Base-by-base conservation (phyloP, 2,888 invertebrate species). In the Scotopteryx bipunctaria region DNA sequence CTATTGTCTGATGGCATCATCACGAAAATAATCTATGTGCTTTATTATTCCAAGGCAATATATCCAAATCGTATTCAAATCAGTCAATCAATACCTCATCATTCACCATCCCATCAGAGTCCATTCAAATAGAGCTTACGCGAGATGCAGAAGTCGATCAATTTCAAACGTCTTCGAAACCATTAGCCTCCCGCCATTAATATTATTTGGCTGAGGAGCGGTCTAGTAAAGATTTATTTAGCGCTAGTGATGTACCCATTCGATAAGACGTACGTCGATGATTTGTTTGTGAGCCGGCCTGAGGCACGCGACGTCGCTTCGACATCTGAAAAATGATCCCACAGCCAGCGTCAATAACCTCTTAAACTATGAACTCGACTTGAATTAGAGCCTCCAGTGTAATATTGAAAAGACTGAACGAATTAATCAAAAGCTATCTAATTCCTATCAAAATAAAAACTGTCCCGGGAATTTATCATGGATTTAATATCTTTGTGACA, bases 191-290 rank as follows among this genome's bases (percentile, higher is more conserved):
- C 74, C 60, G 69, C 76, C 75, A 81, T 82, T 79, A 81, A 82
- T 83, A 79, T 80, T 78, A 78, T 83, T 83, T 76, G 78, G 80
- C 77, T 73, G 72, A 70, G 70, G 71, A 71, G 72, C 64, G 64
- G 73, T 70, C 67, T 64, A 62, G 71, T 72, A 78, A 79, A 79
- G 77, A 86, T 86, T 81, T 83, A 83, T 84, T 81, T 81, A 80
- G 77, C 71, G 72, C 67, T 81, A 82, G 81, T 80, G 88, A 88
- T 88, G 87, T 81, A 60, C 82, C 65, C 76, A 64, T 81, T 86
- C 78, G 87, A 87, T 88, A 87, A 81, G 69, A 67, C 63, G 64
- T 64, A 66, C 66, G 69, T 76, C 80, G 81, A 84, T 83, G 85
- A 85, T 85, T 83, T 82, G 86, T 83, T n/a, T 75, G 76, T 67